These are phyloP conservation scores for Diarsia dahlii DNA, from an alignment of 2,888 invertebrate genomes.

Conservation along the genomic window DNA sequence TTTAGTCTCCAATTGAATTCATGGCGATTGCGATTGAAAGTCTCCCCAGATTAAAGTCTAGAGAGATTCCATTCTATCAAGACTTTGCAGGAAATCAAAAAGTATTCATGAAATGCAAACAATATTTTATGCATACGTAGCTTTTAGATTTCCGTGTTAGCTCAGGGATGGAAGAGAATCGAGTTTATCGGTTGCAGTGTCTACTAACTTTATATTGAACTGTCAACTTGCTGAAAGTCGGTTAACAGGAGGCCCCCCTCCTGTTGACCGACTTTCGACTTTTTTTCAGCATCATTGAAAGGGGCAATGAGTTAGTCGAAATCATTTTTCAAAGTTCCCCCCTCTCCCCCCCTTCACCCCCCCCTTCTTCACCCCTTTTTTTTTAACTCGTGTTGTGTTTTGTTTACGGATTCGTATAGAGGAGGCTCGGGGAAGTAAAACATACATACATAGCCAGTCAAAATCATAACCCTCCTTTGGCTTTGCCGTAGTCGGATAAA, in stretches of 20 bases:
- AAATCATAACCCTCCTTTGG: too few species aligned
- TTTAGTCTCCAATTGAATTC: slow-evolving; percentile 72
- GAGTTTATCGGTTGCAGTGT: slow-evolving; percentile 14
- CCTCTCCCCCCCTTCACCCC: too few species aligned
- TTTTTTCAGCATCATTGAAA: too few species aligned
- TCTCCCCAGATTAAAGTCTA: slow-evolving; percentile 48
- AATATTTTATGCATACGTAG: slow-evolving; percentile 18
- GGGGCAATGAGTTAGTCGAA: too few species aligned
- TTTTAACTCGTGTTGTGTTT: too few species aligned
- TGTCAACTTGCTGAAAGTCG: slow-evolving; percentile 18
- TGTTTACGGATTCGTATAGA: too few species aligned
- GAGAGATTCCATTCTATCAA: slow-evolving; percentile 38
- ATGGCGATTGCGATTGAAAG: slow-evolving; percentile 63
- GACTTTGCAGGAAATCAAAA: slow-evolving; percentile 45
- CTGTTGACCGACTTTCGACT: too few species aligned
- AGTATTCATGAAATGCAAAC: slow-evolving; percentile 34
- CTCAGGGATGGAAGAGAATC: slow-evolving; percentile 19
- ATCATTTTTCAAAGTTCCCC: too few species aligned
- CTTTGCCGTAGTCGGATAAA: too few species aligned
- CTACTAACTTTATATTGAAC: slow-evolving; percentile 33
- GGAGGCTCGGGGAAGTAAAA: too few species aligned
- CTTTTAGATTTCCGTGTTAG: slow-evolving; percentile 4
- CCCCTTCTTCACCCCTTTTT: too few species aligned
- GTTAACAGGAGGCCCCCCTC: slow-evolving; percentile 17
- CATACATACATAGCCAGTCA: too few species aligned